Conservation (phyloP, 2,113 vertebrate genomes). For the Mus pahari region DNA sequence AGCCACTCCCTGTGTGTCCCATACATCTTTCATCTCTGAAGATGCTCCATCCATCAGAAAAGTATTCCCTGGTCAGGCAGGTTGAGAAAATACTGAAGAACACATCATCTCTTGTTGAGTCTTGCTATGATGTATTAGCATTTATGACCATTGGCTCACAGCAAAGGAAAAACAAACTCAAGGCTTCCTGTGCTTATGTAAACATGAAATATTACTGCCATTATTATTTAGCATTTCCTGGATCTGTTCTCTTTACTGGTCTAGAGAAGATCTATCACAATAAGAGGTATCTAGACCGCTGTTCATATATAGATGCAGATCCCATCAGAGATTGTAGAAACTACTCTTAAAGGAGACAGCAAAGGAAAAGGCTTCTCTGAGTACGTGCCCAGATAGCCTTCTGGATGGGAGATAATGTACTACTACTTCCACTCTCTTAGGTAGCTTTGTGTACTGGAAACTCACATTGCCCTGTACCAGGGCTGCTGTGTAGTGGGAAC, state of each 20-base stretch:
- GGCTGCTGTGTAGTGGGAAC: not conserved
- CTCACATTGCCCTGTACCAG: too few species aligned
- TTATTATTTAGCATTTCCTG: not conserved
- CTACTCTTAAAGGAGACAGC: not conserved
- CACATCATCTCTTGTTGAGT: not conserved
- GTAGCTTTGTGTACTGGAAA: not conserved
- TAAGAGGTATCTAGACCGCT: not conserved
- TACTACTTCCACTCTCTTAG: not conserved
- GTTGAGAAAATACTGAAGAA: not conserved
- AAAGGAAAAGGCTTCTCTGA: not conserved
- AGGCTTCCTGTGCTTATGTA: constrained; percentile 3
- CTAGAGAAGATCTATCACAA: constrained; percentile 4
- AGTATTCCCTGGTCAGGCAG: not conserved
- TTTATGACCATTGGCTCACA: not conserved
- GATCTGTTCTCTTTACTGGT: not conserved
- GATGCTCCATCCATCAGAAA: not conserved
- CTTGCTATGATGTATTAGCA: not conserved
- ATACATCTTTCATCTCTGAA: not conserved
- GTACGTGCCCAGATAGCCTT: not conserved
- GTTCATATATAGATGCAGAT: not conserved
- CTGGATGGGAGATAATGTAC: not conserved
- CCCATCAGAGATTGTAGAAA: not conserved
- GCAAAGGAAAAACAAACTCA: not conserved
- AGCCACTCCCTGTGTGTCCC: not conserved
- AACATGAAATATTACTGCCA: not conserved